phyloP scores from a whole-genome alignment of 2,113 vertebrate genomes.

The Esox niger region DNA sequence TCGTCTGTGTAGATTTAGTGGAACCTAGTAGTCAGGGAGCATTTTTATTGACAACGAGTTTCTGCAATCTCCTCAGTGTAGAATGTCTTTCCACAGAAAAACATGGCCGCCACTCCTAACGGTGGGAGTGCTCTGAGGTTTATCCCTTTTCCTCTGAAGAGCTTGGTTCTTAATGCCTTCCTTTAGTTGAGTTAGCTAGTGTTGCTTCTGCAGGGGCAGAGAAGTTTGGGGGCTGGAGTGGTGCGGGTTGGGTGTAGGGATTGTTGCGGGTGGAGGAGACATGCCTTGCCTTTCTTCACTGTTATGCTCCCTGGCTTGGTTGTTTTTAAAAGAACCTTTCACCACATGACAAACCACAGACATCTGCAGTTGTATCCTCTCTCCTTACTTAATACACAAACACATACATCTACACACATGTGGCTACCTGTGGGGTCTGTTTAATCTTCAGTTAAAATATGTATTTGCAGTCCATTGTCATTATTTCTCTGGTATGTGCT shows the following conservation, averaged over 20 bases:
- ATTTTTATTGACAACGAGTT: background rate
- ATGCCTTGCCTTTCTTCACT: background rate
- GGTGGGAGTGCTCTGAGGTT: background rate
- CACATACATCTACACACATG: slow-evolving; percentile 10
- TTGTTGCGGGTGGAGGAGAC: too few relatives aligned
- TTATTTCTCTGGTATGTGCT: slow-evolving; percentile 49
- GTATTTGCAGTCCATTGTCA: slow-evolving; percentile 51
- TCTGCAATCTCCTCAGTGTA: background rate
- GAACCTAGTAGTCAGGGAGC: background rate
- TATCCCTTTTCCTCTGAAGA: background rate
- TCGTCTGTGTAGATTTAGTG: background rate
- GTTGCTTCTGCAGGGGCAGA: too few relatives aligned
- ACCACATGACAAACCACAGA: slow-evolving; percentile 21
- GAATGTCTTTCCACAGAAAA: background rate
- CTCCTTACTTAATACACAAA: slow-evolving; percentile 1
- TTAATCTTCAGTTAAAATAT: slow-evolving; percentile 64
- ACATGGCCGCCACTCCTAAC: background rate
- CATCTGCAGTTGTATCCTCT: slow-evolving; percentile 26
- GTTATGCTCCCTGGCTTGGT: slow-evolving; percentile 1
- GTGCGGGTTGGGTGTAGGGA: too few relatives aligned
- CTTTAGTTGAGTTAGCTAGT: background rate
- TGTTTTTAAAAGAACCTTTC: background rate
- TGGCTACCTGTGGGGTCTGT: slow-evolving; percentile 18
- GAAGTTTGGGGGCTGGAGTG: too few relatives aligned
- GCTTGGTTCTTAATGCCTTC: background rate